A percentile compares a stretch with the other conserved stretches of the same genome.
Conservation (phyloP, 1,140 invertebrate genomes). For the Brachionus rubens region DNA sequence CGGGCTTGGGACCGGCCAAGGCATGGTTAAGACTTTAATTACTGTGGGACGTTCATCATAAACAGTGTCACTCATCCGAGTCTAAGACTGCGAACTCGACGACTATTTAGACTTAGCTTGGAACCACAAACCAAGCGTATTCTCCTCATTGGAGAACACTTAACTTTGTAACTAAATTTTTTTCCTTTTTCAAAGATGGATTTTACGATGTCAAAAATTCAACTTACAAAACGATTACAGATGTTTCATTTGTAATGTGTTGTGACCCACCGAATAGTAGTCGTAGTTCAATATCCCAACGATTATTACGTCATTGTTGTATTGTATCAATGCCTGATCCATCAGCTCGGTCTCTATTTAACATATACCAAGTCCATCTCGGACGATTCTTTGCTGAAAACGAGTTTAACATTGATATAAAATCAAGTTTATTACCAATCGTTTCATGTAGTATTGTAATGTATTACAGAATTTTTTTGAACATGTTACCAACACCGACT, state of each 20-base stretch:
- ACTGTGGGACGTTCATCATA: too few species aligned
- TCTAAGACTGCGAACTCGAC: too few species aligned
- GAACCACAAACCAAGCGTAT: too few species aligned
- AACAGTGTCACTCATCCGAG: too few species aligned
- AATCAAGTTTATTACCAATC: constrained; percentile 54
- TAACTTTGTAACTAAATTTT: not conserved
- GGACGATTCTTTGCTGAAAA: constrained; percentile 57
- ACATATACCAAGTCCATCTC: constrained; percentile 60
- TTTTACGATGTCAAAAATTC: constrained; percentile 43
- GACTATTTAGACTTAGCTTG: too few species aligned
- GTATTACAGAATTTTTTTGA: constrained; percentile 56
- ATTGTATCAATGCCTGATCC: constrained; percentile 58
- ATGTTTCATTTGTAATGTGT: constrained; percentile 58
- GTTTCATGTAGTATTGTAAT: constrained; percentile 57
- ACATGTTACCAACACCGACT: constrained; percentile 78
- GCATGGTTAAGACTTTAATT: too few species aligned
- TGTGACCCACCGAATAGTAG: constrained; percentile 60
- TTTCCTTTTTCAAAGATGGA: constrained; percentile 4
- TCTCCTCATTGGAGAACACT: too few species aligned
- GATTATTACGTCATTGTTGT: constrained; percentile 50
- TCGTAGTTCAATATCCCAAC: constrained; percentile 53
- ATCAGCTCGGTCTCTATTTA: constrained; percentile 58
- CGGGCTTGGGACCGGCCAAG: too few species aligned
- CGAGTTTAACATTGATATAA: constrained; percentile 59
- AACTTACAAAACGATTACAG: constrained; percentile 53